Conservation (phyloP, 1,140 invertebrate genomes). For the Pseudomyrmex gracilis region DNA sequence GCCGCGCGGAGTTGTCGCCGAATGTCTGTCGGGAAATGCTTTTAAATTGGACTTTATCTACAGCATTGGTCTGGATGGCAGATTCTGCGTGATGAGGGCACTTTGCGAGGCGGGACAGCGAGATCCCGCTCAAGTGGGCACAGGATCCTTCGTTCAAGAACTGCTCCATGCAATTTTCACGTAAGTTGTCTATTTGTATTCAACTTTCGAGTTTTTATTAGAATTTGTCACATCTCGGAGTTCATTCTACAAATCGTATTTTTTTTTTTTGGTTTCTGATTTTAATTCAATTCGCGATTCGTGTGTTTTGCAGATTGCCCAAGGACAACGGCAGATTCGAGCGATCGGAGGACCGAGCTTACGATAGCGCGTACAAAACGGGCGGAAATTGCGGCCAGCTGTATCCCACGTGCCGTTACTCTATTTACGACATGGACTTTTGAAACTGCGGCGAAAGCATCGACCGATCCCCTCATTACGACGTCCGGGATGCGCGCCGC, state of each 20-base stretch:
- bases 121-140: constrained; percentile 84
- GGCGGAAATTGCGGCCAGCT: constrained; percentile 81
- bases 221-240: neutral
- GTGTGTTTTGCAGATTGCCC: constrained; percentile 76
- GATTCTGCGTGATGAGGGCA: constrained; percentile 89
- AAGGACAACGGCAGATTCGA: constrained; percentile 85
- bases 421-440: constrained; percentile 82
- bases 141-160: constrained; percentile 89
- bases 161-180: constrained; percentile 89
- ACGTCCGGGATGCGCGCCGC: neutral
- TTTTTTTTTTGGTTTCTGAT: too few species aligned
- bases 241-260: too few species aligned
- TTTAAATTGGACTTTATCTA: constrained; percentile 79
- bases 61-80: constrained; percentile 89
- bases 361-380: constrained; percentile 88
- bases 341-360: constrained; percentile 87
- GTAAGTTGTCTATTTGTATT: constrained; percentile 85
- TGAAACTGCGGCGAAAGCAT: constrained; percentile 64
- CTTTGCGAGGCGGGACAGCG: constrained; percentile 89
- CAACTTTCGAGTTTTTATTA: neutral
- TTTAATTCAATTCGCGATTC: neutral
- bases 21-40: constrained; percentile 33
- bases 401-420: constrained; percentile 84
- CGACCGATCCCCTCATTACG: constrained; percentile 10
- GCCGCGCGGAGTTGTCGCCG: constrained; percentile 20